These are phyloP conservation scores for Heliconius nattereri DNA, from an alignment of 1,140 invertebrate genomes.

Conservation along the genomic window DNA sequence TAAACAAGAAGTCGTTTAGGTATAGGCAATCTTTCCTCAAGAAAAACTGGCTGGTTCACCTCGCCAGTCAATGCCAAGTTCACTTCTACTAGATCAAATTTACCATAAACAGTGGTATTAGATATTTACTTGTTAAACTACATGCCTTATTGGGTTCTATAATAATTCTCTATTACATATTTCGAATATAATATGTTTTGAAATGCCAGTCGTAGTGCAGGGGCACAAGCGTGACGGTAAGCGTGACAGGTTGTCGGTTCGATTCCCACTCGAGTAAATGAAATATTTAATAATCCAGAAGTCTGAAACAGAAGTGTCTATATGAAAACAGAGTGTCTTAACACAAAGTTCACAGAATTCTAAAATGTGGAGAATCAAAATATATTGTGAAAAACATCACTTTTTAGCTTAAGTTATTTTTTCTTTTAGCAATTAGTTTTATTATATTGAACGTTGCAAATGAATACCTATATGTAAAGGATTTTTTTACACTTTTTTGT, in stretches of 20 bases:
- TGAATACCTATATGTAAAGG: background rate
- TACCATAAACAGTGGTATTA: background rate
- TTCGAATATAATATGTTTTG: background rate
- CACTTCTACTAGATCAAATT: slow-evolving; percentile 17
- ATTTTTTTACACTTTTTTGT: background rate
- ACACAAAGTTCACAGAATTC: no score
- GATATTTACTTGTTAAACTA: background rate
- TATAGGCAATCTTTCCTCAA: slow-evolving; percentile 20
- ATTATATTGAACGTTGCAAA: no score
- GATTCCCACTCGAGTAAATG: no score
- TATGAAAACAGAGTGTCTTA: no score
- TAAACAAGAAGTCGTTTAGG: background rate
- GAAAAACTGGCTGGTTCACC: slow-evolving; percentile 26
- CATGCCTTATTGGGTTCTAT: background rate
- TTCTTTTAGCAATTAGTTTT: no score
- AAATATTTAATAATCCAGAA: no score
- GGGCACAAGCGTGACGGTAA: no score
- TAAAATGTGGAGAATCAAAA: no score
- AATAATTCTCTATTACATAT: background rate
- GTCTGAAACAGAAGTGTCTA: no score
- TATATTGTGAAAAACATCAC: no score
- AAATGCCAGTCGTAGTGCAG: background rate
- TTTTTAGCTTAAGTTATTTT: no score
- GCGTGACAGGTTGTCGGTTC: no score
- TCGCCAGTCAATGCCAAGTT: slow-evolving; percentile 25